Percentiles rank a stretch among this genome's conserved stretches.
phyloP scores from a whole-genome alignment of 2,888 invertebrate genomes.

The Pecten maximus region DNA sequence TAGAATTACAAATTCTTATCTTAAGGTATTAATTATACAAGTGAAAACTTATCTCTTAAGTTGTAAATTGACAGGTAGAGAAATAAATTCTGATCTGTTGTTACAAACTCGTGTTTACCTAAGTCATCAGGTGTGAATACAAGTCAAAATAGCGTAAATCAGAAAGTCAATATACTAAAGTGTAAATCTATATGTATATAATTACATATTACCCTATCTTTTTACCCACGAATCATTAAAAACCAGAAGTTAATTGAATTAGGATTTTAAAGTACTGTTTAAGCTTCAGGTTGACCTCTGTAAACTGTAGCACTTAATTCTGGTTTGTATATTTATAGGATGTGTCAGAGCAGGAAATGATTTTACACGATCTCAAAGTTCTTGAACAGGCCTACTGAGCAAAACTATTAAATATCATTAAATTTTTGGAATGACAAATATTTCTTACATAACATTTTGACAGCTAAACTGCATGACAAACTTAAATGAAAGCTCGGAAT shows the following conservation, averaged over 20 bases:
- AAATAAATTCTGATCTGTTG: too few relatives aligned
- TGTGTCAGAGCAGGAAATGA: not conserved
- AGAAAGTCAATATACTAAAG: too few relatives aligned
- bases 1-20: too few relatives aligned
- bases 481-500: not conserved
- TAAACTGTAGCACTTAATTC: not conserved
- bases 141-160: too few relatives aligned
- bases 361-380: not conserved
- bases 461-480: slow-evolving; percentile 14
- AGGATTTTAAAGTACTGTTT: not conserved
- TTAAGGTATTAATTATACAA: too few relatives aligned
- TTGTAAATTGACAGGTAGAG: too few relatives aligned
- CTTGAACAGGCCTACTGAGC: not conserved
- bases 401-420: slow-evolving; percentile 24
- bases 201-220: too few relatives aligned
- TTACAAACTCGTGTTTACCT: too few relatives aligned
- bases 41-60: too few relatives aligned
- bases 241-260: not conserved
- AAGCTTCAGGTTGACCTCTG: not conserved
- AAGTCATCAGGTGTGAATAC: too few relatives aligned
- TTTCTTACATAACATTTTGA: slow-evolving; percentile 32
- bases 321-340: not conserved
- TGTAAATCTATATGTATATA: too few relatives aligned
- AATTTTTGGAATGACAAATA: slow-evolving; percentile 25
- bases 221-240: too few relatives aligned